Percentiles rank a stretch among this genome's conserved stretches.
phyloP scores from a whole-genome alignment of 2,888 invertebrate species.

The Tetranychus truncatus region DNA sequence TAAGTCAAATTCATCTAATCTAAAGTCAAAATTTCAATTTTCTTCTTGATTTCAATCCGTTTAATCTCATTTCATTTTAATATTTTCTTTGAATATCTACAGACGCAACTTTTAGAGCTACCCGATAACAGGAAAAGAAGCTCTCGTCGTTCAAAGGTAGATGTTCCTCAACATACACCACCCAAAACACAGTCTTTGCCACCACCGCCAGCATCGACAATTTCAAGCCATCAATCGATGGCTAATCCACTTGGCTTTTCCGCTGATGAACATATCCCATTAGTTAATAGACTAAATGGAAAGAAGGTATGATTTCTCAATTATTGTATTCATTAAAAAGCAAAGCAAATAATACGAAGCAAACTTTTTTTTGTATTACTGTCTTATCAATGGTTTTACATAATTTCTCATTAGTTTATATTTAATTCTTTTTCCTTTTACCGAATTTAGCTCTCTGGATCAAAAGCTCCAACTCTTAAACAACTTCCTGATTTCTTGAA shows the following conservation, averaged over 20 bases:
- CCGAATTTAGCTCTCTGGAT: slow-evolving; percentile 51
- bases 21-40: too few species aligned
- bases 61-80: neutral
- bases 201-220: neutral
- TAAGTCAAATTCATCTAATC: slow-evolving; percentile 15
- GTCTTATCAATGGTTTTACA: too few species aligned
- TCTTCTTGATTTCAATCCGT: too few species aligned
- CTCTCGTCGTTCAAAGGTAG: slow-evolving; percentile 42
- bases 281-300: slow-evolving; percentile 73
- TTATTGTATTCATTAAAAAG: too few species aligned
- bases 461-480: slow-evolving; percentile 79
- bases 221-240: neutral
- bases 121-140: slow-evolving; percentile 28
- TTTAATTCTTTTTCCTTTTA: neutral
- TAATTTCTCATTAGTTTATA: neutral
- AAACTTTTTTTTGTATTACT: too few species aligned
- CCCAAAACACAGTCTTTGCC: neutral
- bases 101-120: slow-evolving; percentile 27
- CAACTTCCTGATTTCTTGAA: slow-evolving; percentile 82
- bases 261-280: slow-evolving; percentile 80
- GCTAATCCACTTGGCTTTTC: slow-evolving; percentile 45
- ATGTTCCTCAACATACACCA: neutral
- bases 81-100: slow-evolving; percentile 7
- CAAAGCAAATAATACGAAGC: too few species aligned
- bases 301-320: slow-evolving; percentile 42